Conservation (phyloP, 2,113 vertebrate species). For the Bambusicola thoracicus region DNA sequence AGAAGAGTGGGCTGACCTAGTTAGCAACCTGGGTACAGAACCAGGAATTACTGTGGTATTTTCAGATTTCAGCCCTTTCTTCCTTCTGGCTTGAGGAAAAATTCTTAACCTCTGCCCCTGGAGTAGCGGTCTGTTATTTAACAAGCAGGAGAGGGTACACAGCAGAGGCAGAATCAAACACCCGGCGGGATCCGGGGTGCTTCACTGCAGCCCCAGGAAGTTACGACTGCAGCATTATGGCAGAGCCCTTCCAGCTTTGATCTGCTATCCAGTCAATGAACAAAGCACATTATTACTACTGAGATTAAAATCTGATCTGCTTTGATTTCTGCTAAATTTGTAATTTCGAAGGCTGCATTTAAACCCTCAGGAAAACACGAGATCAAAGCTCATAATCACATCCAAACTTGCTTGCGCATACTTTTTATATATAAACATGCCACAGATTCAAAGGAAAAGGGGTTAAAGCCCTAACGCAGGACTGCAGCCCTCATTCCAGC, state of each 20-base stretch:
- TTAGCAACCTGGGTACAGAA: constrained; percentile 46
- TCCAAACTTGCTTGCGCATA: not conserved
- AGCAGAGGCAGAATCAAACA: not conserved
- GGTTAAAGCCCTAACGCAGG: not conserved
- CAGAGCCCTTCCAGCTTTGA: constrained; percentile 52
- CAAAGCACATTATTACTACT: constrained; percentile 49
- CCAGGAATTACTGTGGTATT: constrained; percentile 36
- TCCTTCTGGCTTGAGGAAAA: not conserved
- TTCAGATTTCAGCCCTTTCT: not conserved
- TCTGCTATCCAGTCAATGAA: not conserved
- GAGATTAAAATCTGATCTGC: constrained; percentile 63
- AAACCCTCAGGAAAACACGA: constrained; percentile 54
- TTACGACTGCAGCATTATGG: accelerated
- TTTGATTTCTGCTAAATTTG: constrained; percentile 60
- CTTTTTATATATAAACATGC: not conserved
- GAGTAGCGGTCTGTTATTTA: not conserved
- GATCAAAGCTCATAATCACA: constrained; percentile 62
- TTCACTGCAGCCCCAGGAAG: not conserved
- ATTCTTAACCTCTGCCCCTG: not conserved
- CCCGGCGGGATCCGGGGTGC: not conserved
- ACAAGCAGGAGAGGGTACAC: not conserved
- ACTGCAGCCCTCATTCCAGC: not conserved
- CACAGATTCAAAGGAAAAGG: not conserved
- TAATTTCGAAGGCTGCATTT: constrained; percentile 42
- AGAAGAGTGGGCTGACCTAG: constrained; percentile 54